phyloP scores from a whole-genome alignment of 1,140 invertebrate species.

The Cecropterus lyciades region DNA sequence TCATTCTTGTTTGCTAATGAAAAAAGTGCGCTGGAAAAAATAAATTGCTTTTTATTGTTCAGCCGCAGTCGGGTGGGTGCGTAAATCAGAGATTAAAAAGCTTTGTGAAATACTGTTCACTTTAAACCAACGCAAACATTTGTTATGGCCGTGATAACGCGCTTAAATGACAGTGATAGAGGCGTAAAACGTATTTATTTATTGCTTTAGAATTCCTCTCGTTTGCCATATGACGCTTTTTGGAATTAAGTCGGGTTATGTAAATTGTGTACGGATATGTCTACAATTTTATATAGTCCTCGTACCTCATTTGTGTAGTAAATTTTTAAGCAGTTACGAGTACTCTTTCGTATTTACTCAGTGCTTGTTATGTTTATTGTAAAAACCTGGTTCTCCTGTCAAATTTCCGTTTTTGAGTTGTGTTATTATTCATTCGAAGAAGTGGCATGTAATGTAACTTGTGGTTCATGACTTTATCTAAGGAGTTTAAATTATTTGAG shows the following conservation, averaged over 20 bases:
- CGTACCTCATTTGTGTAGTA: too few relatives aligned
- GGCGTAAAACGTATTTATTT: slow-evolving; percentile 34
- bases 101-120: slow-evolving; percentile 53
- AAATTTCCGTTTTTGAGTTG: too few relatives aligned
- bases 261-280: background rate
- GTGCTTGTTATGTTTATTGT: too few relatives aligned
- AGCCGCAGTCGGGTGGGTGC: slow-evolving; percentile 55
- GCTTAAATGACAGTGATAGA: slow-evolving; percentile 30
- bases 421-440: too few relatives aligned
- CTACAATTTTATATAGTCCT: background rate
- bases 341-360: too few relatives aligned
- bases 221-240: slow-evolving; percentile 9
- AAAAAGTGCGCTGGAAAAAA: slow-evolving; percentile 70
- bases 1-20: slow-evolving; percentile 76
- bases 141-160: slow-evolving; percentile 47
- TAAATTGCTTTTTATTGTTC: slow-evolving; percentile 75
- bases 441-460: too few relatives aligned
- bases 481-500: too few relatives aligned
- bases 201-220: slow-evolving; percentile 18
- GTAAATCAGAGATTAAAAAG: slow-evolving; percentile 68
- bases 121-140: slow-evolving; percentile 53
- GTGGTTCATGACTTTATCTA: too few relatives aligned
- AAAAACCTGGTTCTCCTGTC: too few relatives aligned
- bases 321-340: too few relatives aligned
- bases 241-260: background rate